Evolutionary conservation across 2,888 invertebrate species (phyloP).

Genomic region (Agriopis leucophaearia): DNA sequence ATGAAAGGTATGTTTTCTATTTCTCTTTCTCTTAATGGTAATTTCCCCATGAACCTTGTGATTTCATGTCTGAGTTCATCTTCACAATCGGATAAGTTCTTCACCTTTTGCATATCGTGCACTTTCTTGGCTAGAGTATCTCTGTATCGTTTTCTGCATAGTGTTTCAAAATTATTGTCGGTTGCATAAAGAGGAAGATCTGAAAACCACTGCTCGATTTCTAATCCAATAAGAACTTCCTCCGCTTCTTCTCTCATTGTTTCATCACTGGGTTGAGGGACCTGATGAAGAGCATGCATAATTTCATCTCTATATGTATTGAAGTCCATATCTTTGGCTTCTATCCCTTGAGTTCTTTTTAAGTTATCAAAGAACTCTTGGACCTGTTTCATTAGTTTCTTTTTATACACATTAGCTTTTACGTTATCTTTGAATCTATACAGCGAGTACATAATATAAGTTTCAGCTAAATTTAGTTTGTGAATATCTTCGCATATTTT

Average conservation of each 20-base stretch:
- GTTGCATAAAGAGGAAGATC: conserved; percentile 59
- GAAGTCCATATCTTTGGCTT: conserved; percentile 52
- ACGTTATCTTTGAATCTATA: conserved; percentile 60
- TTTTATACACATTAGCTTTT: conserved; percentile 62
- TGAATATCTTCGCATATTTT: conserved; percentile 58
- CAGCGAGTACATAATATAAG: conserved; percentile 60
- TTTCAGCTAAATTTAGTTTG: conserved; percentile 62
- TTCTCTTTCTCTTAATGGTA: conserved; percentile 53
- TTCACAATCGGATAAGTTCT: conserved; percentile 42
- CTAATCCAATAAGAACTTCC: conserved; percentile 63
- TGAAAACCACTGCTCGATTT: conserved; percentile 71
- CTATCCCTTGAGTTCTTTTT: conserved; percentile 54
- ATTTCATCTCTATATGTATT: conserved; percentile 57
- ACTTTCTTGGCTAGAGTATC: conserved; percentile 64
- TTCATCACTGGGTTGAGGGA: conserved; percentile 64
- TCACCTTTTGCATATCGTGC: conserved; percentile 55
- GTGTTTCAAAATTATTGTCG: conserved; percentile 45
- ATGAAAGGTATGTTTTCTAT: conserved; percentile 56
- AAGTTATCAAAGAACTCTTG: conserved; percentile 57
- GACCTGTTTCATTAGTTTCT: conserved; percentile 58
- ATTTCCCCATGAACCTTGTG: conserved; percentile 54
- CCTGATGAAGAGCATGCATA: conserved; percentile 59
- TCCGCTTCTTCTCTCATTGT: conserved; percentile 65
- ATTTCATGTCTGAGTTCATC: conserved; percentile 58
- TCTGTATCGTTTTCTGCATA: conserved; percentile 55